Evolutionary conservation across 2,797 vertebrate genomes (phyloP).

Genomic region (Euphonia xanthogaster): DNA sequence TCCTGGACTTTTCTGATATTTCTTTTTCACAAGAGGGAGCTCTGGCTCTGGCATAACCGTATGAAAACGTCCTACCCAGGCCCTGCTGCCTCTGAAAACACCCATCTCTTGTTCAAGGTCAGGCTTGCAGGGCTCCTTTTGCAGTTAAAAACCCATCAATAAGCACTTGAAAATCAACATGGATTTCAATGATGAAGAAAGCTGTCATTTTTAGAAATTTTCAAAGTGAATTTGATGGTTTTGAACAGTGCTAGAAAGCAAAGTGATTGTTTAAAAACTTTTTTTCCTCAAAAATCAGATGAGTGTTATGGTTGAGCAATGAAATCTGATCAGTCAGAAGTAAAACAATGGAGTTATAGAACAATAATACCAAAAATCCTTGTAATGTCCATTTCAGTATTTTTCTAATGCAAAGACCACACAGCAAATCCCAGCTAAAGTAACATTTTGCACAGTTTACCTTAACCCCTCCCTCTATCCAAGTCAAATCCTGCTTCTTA

Average conservation of each 20-base stretch:
- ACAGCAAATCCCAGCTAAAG: not conserved
- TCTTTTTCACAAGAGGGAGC: constrained; percentile 64
- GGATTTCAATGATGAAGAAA: not conserved
- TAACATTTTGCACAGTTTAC: not conserved
- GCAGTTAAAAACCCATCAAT: not conserved
- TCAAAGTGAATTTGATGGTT: not conserved
- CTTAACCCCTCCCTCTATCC: not conserved
- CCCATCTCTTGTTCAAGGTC: not conserved
- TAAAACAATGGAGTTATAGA: not conserved
- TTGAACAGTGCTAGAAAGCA: not conserved
- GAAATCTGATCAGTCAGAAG: not conserved
- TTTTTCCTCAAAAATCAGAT: not conserved
- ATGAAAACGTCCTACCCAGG: not conserved
- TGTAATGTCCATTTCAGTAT: not conserved
- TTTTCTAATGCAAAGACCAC: not conserved
- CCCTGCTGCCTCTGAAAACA: not conserved
- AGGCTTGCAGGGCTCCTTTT: not conserved
- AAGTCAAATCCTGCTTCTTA: not conserved
- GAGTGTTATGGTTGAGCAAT: not conserved
- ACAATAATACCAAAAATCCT: not conserved
- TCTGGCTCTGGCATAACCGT: not conserved
- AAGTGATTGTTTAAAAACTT: not conserved
- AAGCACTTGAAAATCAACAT: not conserved
- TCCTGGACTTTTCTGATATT: not conserved
- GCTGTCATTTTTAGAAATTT: not conserved